Evolutionary conservation across 2,113 vertebrate species (phyloP), one percentile per base, ranked within the genome.

Genomic region (Rallus limicola): DNA sequence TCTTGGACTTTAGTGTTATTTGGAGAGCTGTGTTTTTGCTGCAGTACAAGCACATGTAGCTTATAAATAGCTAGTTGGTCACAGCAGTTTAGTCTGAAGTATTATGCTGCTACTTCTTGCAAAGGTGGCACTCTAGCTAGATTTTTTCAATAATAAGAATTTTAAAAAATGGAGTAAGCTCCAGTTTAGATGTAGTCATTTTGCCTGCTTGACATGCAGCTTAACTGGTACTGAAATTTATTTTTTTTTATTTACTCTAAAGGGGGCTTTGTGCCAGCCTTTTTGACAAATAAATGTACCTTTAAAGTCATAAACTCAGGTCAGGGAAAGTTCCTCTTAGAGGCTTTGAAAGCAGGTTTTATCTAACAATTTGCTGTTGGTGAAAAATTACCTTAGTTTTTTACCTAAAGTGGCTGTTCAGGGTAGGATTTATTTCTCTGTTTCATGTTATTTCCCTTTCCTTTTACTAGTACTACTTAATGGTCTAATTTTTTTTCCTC

Each of bases 361-460:
- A 86, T 92, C 83, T 94, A 88, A 85, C 42, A 93, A 95, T 95
- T 95, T 88, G 65, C 67, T 91, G 48, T 65, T 94, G 15, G 13
- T 96, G 84, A 97, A 96, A 96, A 96, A 97, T 95, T 6, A 53
- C 78, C 82, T 65, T 17, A 95, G 69, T 58, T 96, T 97, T 97
- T 97, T 97, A 93, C 70, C 53, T 94, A 83, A 95, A 97, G 70
- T 97, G 67, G 13, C 6, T 95, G 42, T 92, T 96, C 52, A 63
- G 63, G 14, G 18, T 86, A 97, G 82, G 82, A 97, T 98, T 97
- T 97, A 97, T 98, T 97, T 96, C 33, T 95, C 96, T 95, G 72
- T 95, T 96, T 96, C 72, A 31, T 89, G 79, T 84, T 90, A 59
- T 93, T 97, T 95, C 82, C 21, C 83, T 97, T 97, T 97, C 64